These are phyloP conservation scores for Oncorhynchus tshawytscha DNA, from an alignment of 2,113 vertebrate species.

Conservation along the genomic window DNA sequence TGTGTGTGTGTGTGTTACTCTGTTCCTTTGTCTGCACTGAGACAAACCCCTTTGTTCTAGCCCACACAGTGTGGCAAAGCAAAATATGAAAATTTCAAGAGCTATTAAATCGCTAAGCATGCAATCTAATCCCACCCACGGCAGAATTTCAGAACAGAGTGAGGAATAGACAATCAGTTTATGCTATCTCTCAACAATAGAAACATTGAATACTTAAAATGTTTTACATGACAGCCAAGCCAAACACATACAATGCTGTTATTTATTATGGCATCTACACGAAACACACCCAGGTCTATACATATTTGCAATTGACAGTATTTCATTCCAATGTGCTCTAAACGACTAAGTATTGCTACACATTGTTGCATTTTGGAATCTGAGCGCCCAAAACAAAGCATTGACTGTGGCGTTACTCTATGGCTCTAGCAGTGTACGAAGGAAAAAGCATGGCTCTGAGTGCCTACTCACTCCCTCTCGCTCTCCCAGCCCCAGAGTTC, in stretches of 20 bases:
- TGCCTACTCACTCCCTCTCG: conserved; percentile 37
- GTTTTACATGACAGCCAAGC: neutral
- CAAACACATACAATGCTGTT: neutral
- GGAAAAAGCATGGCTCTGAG: conserved; percentile 24
- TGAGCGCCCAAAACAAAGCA: conserved; percentile 42
- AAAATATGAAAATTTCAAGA: conserved; percentile 4
- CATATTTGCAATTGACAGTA: too few species aligned
- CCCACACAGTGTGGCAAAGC: conserved; percentile 3
- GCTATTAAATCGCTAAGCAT: conserved; percentile 30
- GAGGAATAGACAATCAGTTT: neutral
- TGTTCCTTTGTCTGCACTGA: conserved; percentile 1
- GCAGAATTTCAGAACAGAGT: conserved; percentile 14
- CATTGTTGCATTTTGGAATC: conserved; percentile 18
- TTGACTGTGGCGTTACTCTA: conserved; percentile 37
- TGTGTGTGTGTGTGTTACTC: neutral
- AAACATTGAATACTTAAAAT: neutral
- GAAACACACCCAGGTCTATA: too few species aligned
- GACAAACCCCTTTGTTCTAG: conserved; percentile 12
- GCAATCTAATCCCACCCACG: conserved; percentile 28
- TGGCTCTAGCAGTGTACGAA: conserved; percentile 11
- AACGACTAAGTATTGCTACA: neutral
- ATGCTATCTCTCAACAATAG: neutral
- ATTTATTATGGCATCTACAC: neutral
- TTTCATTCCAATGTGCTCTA: too few species aligned
- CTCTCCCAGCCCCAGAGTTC: conserved; percentile 21